A percentile compares a stretch with the other conserved stretches of the same genome.
These are phyloP conservation scores for Luehdorfia chinensis DNA, from an alignment of 1,140 invertebrate species.

Conservation along the genomic window DNA sequence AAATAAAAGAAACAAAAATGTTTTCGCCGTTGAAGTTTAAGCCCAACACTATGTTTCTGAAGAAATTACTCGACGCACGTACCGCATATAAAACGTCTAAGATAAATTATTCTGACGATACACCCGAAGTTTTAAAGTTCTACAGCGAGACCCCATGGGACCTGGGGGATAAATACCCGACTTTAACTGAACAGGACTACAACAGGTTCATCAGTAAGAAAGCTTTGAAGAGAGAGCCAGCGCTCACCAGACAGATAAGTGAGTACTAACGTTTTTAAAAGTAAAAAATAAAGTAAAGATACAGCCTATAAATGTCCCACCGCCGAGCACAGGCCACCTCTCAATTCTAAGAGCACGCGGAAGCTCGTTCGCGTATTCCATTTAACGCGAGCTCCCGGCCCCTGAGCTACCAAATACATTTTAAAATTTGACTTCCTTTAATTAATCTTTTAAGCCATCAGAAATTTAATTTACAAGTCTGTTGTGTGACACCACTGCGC, in stretches of 20 bases:
- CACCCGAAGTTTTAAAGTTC: conserved; percentile 42
- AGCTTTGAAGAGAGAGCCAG: conserved; percentile 40
- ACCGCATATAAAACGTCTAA: conserved; percentile 6
- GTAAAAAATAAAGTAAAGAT: too few relatives aligned
- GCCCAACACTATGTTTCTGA: conserved; percentile 9
- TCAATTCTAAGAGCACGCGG: too few relatives aligned
- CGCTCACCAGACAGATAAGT: conserved; percentile 54
- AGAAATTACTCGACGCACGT: conserved; percentile 14
- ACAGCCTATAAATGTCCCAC: too few relatives aligned
- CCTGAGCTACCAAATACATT: too few relatives aligned
- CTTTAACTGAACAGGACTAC: conserved; percentile 45
- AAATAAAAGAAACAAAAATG: too few relatives aligned
- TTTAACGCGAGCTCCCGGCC: neutral
- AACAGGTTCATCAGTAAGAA: conserved; percentile 44
- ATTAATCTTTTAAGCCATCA: neutral
- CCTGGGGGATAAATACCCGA: conserved; percentile 26
- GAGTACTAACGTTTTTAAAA: too few relatives aligned
- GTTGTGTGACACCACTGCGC: neutral
- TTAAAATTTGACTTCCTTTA: neutral
- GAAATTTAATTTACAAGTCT: neutral
- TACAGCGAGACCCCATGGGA: conserved; percentile 34
- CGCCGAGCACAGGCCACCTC: too few relatives aligned
- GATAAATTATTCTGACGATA: neutral
- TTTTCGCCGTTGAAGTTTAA: conserved; percentile 18
- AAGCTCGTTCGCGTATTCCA: too few relatives aligned